Evolutionary conservation across 2,113 vertebrate species (phyloP).

Genomic region (Ciconia stormi): DNA sequence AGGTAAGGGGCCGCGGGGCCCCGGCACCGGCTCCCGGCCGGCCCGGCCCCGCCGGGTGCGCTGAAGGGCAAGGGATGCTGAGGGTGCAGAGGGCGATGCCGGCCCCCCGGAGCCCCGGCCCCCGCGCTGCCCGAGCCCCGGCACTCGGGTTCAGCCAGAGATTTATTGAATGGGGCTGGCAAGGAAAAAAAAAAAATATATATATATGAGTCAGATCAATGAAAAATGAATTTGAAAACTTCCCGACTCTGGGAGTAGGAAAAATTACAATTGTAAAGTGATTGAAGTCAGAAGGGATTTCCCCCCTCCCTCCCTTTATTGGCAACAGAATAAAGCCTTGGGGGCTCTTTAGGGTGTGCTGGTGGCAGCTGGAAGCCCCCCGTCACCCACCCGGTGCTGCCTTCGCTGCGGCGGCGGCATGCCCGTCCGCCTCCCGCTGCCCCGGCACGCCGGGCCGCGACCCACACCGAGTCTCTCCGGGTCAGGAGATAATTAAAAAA

Average conservation of each 20-base stretch:
- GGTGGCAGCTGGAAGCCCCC: background rate
- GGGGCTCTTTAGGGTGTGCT: background rate
- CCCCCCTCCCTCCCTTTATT: rapidly evolving
- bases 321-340: rapidly evolving
- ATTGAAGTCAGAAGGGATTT: background rate
- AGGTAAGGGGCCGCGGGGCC: too few species aligned
- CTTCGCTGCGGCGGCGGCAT: rapidly evolving
- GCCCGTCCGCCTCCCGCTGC: rapidly evolving
- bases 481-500: background rate
- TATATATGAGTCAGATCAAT: too few species aligned
- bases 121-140: background rate
- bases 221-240: background rate
- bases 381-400: rapidly evolving
- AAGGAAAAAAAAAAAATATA: background rate
- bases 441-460: rapidly evolving
- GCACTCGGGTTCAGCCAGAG: background rate
- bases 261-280: rapidly evolving
- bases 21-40: background rate
- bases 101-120: too few species aligned
- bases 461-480: rapidly evolving
- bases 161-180: too few species aligned
- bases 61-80: background rate
- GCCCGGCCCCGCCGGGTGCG: background rate
- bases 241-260: background rate
- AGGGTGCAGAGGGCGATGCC: background rate